Evolutionary conservation across 2,888 invertebrate genomes (phyloP), one percentile per base, ranked within the genome.

Genomic region (Cistogaster globosa): DNA sequence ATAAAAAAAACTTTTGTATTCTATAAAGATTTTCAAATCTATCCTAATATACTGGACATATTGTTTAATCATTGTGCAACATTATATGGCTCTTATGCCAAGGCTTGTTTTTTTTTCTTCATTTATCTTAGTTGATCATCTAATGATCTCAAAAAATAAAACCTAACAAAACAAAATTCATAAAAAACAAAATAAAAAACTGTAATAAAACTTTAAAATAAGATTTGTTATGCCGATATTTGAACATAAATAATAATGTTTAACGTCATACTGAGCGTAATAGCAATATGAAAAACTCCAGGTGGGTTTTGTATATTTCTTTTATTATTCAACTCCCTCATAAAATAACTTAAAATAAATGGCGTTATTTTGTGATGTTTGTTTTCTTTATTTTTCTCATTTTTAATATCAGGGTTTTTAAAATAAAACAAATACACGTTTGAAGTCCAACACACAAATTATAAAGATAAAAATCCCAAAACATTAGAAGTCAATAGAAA

Each of bases 241-340:
- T 12, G n/a, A 48, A 48, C 45, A 62, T 55, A 65, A 79, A 65
- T 48, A 57, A 63, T 71, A 63, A 71, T 65, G n/a, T 74, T 67
- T 67, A 26, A 51, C 71, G 51, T 75, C 58, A 58, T 67, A 71
- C 62, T 8, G 63, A 20, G 57, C 48, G 18, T 57, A 32, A 58
- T 48, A 36, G 60, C 77, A 81, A 77, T 68, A 58, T 68, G 77
- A 78, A 77, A 81, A 74, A 81, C 81, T 84, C 84, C 84, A 84
- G 81, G 84, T 84, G 84, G 68, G 48, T 77, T 72, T 77, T 72
- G 36, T 32, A 55, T 42, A 26, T 57, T 62, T 32, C 62, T 32
- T 32, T 32, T 32, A 32, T 32, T 32, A 32, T 32, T 81, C 18
- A 62, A 81, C 84, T 81, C 84, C 84, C 84, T 58, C 84, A 74